phyloP scores from a whole-genome alignment of 2,888 invertebrate genomes.

The Calliopum simillimum region DNA sequence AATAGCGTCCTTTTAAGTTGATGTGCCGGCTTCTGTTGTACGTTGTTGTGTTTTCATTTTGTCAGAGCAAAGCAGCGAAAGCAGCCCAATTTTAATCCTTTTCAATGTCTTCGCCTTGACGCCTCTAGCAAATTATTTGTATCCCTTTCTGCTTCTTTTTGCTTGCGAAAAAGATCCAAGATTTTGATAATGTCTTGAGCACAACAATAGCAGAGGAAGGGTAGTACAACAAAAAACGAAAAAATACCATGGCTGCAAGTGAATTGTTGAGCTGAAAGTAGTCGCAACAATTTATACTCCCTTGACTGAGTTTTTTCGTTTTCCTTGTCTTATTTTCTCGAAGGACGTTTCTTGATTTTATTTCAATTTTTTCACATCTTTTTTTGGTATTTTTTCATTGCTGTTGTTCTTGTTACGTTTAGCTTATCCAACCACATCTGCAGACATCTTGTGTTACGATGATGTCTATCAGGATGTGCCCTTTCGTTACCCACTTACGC shows the following conservation, averaged over 20 bases:
- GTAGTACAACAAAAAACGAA: neutral
- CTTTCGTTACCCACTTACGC: neutral
- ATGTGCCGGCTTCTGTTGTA: neutral
- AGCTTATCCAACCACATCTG: slow-evolving; percentile 14
- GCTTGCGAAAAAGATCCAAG: neutral
- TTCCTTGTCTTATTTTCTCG: no score
- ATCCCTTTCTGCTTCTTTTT: slow-evolving; percentile 18
- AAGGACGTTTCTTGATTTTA: no score
- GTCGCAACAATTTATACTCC: no score
- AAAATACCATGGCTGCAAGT: slow-evolving; percentile 20
- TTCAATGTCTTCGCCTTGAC: slow-evolving; percentile 28
- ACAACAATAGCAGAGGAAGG: neutral
- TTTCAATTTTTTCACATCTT: no score
- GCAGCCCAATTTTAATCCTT: slow-evolving; percentile 37
- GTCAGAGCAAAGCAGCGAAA: no score
- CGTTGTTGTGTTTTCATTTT: neutral
- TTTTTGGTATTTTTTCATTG: no score
- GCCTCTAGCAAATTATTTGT: slow-evolving; percentile 39
- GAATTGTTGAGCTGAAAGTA: slow-evolving; percentile 2
- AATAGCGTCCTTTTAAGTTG: no score
- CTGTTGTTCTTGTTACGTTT: neutral
- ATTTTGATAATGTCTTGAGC: slow-evolving; percentile 9
- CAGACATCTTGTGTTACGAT: slow-evolving; percentile 9
- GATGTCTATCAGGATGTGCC: slow-evolving; percentile 14
- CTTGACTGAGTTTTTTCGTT: no score